Evolutionary conservation across 2,888 invertebrate genomes (phyloP), one percentile per base, ranked within the genome.

Genomic region (Cephus nigrinus): DNA sequence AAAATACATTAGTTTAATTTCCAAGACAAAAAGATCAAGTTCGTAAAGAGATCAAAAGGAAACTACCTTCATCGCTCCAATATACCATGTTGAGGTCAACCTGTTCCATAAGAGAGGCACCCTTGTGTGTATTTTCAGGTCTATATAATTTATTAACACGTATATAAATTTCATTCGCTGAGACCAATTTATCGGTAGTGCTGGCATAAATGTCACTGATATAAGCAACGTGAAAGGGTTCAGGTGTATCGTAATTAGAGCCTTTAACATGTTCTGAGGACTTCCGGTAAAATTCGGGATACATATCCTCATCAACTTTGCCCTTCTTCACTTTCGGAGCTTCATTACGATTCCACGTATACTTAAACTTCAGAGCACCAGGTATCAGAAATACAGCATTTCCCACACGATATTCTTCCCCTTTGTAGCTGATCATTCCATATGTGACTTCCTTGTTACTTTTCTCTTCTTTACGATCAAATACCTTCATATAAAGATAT

Each of bases 271-370:
- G 93, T 81, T 95, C 95, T 23, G 94, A 93, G 72, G 93, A 94
- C 91, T 97, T 97, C 78, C 97, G 93, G 89, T 97, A 97, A 85
- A 94, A 95, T 90, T 97, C 97, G 0, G 97, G 95, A 88, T 96
- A 97, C 55, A 95, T 88, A n/a, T 94, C 93, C 89, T 96, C 96
- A 90, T 97, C 95, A 1, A 95, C 93, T 83, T 93, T 92, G 76
- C 93, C 93, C 75, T 87, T 87, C 81, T 86, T 85, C 71, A 79
- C 23, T 77, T 82, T 85, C 12, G 74, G 35, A 11, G 71, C 33
- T 31, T 83, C 81, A 68, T 80, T 73, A 33, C 85, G 80, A 12
- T 78, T 78, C 35, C 79, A 76, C 34, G 81, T 82, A 76, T 88
- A 78, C 88, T 93, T 93, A 69, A 95, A 94, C 83, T 93, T 93